These are phyloP conservation scores for Perognathus longimembris DNA, from an alignment of 2,113 vertebrate species.

Conservation along the genomic window DNA sequence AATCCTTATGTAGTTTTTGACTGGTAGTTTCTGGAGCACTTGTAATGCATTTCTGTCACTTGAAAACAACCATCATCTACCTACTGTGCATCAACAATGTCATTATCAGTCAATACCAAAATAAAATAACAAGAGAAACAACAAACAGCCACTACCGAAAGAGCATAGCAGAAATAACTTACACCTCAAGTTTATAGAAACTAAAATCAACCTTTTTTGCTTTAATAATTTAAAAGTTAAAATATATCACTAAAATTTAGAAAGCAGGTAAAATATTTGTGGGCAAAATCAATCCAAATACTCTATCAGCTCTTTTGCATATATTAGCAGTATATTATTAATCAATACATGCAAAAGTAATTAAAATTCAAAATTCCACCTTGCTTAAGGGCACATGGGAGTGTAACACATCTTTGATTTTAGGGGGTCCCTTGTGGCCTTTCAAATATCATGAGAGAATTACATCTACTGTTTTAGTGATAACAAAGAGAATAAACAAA, in stretches of 20 bases:
- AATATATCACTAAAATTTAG: neutral
- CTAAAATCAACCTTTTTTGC: neutral
- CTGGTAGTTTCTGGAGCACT: neutral
- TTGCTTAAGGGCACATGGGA: constrained; percentile 74
- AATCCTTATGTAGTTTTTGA: neutral
- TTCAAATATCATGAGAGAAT: constrained; percentile 84
- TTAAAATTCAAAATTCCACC: neutral
- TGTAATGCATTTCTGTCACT: neutral
- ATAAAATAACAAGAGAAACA: neutral
- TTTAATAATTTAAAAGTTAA: constrained; percentile 23
- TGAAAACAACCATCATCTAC: constrained; percentile 23
- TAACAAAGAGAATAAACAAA: constrained; percentile 85
- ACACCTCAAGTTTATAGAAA: neutral
- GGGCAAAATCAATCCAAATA: neutral
- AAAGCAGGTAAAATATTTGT: neutral
- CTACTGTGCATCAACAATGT: too few species aligned
- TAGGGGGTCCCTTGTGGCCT: constrained; percentile 80
- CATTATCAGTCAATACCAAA: neutral
- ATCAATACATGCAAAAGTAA: constrained; percentile 54
- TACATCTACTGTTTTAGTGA: constrained; percentile 81
- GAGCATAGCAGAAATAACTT: neutral
- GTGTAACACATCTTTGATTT: constrained; percentile 70
- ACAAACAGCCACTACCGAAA: neutral
- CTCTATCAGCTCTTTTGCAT: neutral
- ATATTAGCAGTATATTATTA: constrained; percentile 24